Percentiles rank a stretch among this genome's conserved stretches.
These are phyloP conservation scores for Ectemnius cavifrons DNA, from an alignment of 2,888 invertebrate genomes.

Conservation along the genomic window DNA sequence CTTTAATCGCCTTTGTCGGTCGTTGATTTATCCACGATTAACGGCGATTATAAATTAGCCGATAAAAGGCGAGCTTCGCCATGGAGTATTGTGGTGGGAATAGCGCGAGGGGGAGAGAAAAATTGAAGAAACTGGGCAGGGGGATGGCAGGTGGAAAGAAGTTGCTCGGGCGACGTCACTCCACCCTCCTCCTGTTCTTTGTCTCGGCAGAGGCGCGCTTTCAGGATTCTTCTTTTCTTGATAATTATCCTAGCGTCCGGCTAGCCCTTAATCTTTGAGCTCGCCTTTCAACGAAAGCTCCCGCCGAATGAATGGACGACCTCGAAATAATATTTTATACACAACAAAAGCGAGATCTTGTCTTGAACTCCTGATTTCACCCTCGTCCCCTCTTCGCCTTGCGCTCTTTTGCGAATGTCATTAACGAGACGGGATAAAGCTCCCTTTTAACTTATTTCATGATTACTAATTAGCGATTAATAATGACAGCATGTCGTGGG, in stretches of 20 bases:
- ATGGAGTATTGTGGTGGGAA: conserved; percentile 50
- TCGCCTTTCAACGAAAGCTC: conserved; percentile 69
- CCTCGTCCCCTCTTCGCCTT: conserved; percentile 40
- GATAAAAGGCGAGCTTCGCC: conserved; percentile 21
- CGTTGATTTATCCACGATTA: conserved; percentile 65
- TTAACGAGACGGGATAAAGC: no score
- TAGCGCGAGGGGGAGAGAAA: conserved; percentile 54
- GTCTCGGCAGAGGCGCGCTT: conserved; percentile 70
- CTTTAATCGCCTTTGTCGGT: conserved; percentile 19
- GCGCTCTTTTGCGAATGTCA: conserved; percentile 12
- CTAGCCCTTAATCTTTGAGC: conserved; percentile 71
- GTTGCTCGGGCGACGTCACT: conserved; percentile 35
- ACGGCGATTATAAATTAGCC: conserved; percentile 65
- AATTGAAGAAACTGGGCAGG: conserved; percentile 19
- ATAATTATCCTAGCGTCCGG: conserved; percentile 73
- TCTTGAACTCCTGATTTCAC: conserved; percentile 27
- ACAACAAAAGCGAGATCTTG: conserved; percentile 66
- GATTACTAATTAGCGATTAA: no score
- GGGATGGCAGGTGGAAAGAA: conserved; percentile 13
- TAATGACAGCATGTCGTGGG: no score
- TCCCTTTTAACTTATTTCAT: no score
- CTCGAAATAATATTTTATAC: conserved; percentile 74
- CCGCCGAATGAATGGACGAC: conserved; percentile 69
- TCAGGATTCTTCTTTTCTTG: conserved; percentile 71
- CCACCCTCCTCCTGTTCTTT: conserved; percentile 68